phyloP scores from a whole-genome alignment of 2,888 invertebrate genomes.

The Dryocosmus kuriphilus region DNA sequence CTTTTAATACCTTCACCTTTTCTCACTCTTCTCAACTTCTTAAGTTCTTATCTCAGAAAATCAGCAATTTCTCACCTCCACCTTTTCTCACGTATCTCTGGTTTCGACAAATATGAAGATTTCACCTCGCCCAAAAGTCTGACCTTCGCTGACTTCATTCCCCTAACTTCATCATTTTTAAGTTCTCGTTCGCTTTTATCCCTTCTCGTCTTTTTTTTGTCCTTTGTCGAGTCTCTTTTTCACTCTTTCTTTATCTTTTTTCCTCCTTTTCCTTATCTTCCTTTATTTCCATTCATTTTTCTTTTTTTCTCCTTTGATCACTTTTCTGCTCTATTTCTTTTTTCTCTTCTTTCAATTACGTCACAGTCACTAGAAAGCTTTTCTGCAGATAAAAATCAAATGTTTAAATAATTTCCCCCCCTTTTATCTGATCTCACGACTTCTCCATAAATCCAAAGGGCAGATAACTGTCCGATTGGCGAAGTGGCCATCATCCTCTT shows the following conservation, averaged over 20 bases:
- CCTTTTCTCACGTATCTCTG: constrained; percentile 11
- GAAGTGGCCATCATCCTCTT: constrained; percentile 28
- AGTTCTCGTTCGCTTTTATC: background rate
- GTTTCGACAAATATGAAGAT: constrained; percentile 15
- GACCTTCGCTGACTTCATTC: background rate
- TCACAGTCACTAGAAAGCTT: no score
- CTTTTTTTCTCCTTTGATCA: background rate
- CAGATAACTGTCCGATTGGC: constrained; percentile 31
- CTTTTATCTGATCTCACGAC: background rate
- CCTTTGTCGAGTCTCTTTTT: background rate
- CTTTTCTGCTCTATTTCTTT: background rate
- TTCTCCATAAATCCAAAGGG: background rate
- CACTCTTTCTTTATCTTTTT: background rate
- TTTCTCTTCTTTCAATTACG: background rate
- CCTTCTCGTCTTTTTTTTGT: background rate
- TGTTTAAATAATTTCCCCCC: background rate
- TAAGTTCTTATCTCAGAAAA: constrained; percentile 10
- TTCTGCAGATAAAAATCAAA: background rate
- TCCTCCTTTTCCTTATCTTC: background rate
- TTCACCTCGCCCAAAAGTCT: background rate
- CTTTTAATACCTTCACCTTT: constrained; percentile 11
- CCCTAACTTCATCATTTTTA: background rate
- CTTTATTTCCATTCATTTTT: background rate
- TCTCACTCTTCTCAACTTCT: constrained; percentile 16
- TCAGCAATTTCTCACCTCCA: constrained; percentile 23